Base-by-base conservation (phyloP, 2,797 vertebrate genomes). In the Poecilia velifera region DNA sequence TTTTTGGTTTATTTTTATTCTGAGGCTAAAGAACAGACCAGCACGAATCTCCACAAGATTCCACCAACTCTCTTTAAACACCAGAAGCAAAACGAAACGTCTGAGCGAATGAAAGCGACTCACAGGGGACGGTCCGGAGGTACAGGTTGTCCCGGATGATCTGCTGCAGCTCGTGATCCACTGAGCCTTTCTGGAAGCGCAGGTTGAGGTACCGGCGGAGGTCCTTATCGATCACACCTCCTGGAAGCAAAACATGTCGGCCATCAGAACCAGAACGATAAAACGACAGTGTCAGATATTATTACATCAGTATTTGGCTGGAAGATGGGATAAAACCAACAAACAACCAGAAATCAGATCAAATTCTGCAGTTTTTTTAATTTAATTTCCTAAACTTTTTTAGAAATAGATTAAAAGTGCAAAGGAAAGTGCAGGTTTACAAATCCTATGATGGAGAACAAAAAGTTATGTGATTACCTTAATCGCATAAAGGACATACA, bases 121-220 rank as follows among this genome's bases (percentile, higher is more conserved):
- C 92, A 99, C 98, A 99, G 85, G 98, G 98, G 90, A 99, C 96
- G 0, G 98, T 99, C 84, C 98, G 98, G 92, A 99, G 97, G 97
- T 99, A 99, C 93, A 99, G 98, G 92, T 99, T 99, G 96, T 99
- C 98, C 92, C 98, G 97, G 94, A 99, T 99, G 93, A 98, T 98
- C 96, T 99, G 98, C 94, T 99, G 98, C 74, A 99, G 97, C 94
- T 99, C 97, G 94, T 99, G 98, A 94, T 99, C 98, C 88, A 99
- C 97, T 0, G 98, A 99, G 75, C 97, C 97, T 89, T 99, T 99
- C 96, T 99, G 98, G 96, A 99, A 99, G 87, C 98, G 96, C 85
- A 99, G 96, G 94, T 97, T 99, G 97, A 99, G 98, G 97, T 99
- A 99, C 96, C 95, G 98, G 91, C 97, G 97, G 92, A 99, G 98